phyloP scores from a whole-genome alignment of 2,113 vertebrate genomes.

The Myotis lucifugus region DNA sequence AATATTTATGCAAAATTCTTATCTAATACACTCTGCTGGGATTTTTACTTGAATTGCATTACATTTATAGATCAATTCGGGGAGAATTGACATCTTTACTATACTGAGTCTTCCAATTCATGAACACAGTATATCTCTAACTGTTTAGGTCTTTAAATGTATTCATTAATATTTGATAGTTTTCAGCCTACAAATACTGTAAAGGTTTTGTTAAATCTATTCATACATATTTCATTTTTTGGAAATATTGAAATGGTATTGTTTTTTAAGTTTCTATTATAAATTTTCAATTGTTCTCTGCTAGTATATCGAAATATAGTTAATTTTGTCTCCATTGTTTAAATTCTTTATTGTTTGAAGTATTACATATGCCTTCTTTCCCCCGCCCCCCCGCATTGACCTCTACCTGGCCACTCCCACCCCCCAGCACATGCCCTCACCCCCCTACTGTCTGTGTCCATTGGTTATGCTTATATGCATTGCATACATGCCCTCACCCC shows the following conservation, averaged over 20 bases:
- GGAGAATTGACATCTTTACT: neutral
- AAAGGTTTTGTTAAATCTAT: neutral
- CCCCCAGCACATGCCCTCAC: no score
- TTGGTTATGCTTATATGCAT: no score
- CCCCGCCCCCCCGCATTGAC: no score
- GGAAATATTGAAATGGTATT: neutral
- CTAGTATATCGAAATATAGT: no score
- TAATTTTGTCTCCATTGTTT: no score
- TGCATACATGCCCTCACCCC: no score
- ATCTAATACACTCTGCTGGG: neutral
- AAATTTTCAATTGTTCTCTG: neutral
- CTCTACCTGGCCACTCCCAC: no score
- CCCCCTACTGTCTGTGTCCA: no score
- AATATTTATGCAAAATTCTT: neutral
- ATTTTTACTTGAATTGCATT: slow-evolving; percentile 12
- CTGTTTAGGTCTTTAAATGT: neutral
- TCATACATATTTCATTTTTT: slow-evolving; percentile 29
- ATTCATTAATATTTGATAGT: neutral
- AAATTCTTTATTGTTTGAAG: no score
- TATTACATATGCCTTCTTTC: no score
- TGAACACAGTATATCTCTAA: neutral
- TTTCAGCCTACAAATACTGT: neutral
- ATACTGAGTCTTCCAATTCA: neutral
- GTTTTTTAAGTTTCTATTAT: slow-evolving; percentile 22
- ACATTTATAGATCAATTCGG: neutral